Evolutionary conservation across 2,888 invertebrate species (phyloP), one percentile per base, ranked within the genome.

Genomic region (Tiliacea aurago): DNA sequence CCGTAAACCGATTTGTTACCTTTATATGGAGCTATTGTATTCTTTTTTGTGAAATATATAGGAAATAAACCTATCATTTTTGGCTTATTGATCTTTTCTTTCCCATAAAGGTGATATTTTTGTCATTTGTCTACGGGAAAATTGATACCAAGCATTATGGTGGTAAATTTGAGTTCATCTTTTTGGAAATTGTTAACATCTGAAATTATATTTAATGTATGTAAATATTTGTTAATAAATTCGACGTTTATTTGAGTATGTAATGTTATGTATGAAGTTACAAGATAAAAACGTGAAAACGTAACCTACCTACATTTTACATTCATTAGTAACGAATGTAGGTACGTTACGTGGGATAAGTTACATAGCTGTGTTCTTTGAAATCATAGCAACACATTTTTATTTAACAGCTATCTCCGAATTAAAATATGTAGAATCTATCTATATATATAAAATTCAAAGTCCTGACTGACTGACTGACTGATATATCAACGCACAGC

Each of bases 1-100:
- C 10, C 11, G 49, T 68, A 53, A 81, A 71, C 77, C 41, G 66
- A 76, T 75, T 80, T 70, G 65, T 62, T 53, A n/a, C 65, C 58
- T 70, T 55, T 64, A 11, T 51, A 53, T n/a, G 51, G 64, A 28
- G 37, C 7, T 51, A 41, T 51, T n/a, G 41, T 62, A 23, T 77
- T n/a, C 13, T 45, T 41, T 56, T 75, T 61, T 66, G 49, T 53
- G 11, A 20, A 20, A 15, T 33, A 20, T 5, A n/a, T 10, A 23
- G 33, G 23, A 47, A 65, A 15, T 53, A n/a, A 5, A 37, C 5
- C 37, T 18, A 37, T 56, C 28, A 43, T 74, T 58, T 33, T 43
- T 11, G 28, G 58, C 1, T 2, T 18, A 20, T 53, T 33, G 6
- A 20, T 15, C 4, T 20, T 47, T 56, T 18, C 0, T 41, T 51